Conservation (phyloP, 2,113 vertebrate species). For the Sakesphorus luctuosus region DNA sequence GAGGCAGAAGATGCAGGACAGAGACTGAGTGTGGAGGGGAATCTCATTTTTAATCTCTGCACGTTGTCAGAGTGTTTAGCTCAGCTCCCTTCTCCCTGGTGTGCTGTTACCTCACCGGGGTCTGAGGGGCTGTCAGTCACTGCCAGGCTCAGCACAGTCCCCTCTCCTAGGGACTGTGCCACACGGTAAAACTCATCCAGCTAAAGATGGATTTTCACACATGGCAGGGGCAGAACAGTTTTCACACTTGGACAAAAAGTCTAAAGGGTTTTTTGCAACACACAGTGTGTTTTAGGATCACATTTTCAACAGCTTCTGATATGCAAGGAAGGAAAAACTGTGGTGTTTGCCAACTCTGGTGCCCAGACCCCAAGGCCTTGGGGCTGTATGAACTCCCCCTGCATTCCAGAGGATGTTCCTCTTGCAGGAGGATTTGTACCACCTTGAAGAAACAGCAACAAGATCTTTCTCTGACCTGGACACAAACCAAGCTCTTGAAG, state of each 20-base stretch:
- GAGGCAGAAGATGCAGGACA: background rate
- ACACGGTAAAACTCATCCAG: background rate
- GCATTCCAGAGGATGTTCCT: background rate
- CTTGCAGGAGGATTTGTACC: background rate
- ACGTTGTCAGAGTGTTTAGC: background rate
- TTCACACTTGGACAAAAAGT: background rate
- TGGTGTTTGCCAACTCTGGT: background rate
- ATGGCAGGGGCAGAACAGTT: background rate
- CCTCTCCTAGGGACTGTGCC: background rate
- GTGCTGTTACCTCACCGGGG: background rate
- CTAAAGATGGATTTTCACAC: background rate
- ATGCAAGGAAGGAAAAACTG: fast-evolving
- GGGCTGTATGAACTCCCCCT: background rate
- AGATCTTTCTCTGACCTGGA: background rate
- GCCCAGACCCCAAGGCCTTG: background rate
- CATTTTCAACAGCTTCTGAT: background rate
- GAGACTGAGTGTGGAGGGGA: background rate
- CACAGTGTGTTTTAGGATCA: background rate
- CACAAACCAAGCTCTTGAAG: background rate
- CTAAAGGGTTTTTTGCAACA: background rate
- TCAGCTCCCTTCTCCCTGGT: background rate
- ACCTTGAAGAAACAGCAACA: background rate
- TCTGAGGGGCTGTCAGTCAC: conserved; percentile 13
- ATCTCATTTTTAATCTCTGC: background rate
- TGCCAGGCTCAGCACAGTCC: background rate